Evolutionary conservation across 2,797 vertebrate genomes (phyloP), one percentile per base, ranked within the genome.

Genomic region (Muscicapa comitata): DNA sequence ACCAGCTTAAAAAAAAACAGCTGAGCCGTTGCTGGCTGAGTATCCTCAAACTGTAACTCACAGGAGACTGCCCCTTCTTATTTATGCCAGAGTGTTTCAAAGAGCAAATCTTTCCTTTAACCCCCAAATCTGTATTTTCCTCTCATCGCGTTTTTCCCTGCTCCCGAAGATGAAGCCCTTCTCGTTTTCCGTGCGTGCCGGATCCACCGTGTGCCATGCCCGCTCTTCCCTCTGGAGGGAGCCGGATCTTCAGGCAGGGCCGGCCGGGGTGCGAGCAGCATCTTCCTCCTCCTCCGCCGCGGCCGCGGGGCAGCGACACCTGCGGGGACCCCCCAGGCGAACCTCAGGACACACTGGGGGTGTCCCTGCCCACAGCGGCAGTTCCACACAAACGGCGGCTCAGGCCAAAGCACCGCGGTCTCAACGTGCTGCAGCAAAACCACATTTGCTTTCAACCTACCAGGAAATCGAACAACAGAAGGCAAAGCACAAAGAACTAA

Each of bases 211-310:
- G 7, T 80, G 95, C 90, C 57, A 45, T 94, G 92, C 54, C 21
- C 75, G 40, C 53, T 57, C 86, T 68, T 21, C 88, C 95, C 97
- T 93, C 92, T 77, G 95, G 97, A 81, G 95, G 97, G 97, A 93
- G 90, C 93, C 86, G 51, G 84, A 58, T 81, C 73, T 81, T 75
- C 92, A 84, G 79, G 38, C 88, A 65, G 53, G 24, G 62, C 68
- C 7, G 38, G 10, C 14, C 3, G 33, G 3, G 17, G 1, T 13
- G 57, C 17, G 28, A 12, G 65, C 65, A 26, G 48, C 78, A 26
- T 7, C 73, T 28, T 38, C 24, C 37, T 58, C 47, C 66, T 31
- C 14, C 17, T 23, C 9, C 54, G 1, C 17, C 3, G 29, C 23
- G 40, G 45, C 66, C 17, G 33, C 31, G 7, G 68, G 20, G 28